phyloP scores from a whole-genome alignment of 2,113 vertebrate genomes.

The Anarrhichthys ocellatus region DNA sequence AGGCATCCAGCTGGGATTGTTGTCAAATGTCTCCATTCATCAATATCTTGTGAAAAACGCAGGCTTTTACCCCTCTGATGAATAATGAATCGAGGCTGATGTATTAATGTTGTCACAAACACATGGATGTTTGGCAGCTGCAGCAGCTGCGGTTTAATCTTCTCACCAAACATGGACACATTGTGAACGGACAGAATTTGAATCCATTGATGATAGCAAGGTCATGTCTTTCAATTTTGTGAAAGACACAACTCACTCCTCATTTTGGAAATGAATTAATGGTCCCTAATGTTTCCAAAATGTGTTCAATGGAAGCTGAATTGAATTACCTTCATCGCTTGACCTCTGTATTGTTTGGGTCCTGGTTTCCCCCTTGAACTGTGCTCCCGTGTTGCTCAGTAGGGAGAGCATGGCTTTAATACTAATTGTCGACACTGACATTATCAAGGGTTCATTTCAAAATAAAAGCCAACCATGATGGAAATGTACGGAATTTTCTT shows the following conservation, averaged over 20 bases:
- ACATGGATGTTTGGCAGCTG: conserved; percentile 27
- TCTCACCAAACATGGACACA: background rate
- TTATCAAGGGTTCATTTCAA: background rate
- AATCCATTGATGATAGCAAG: background rate
- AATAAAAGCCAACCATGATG: background rate
- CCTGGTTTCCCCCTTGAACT: background rate
- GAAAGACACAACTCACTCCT: background rate
- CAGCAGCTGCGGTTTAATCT: conserved; percentile 20
- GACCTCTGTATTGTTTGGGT: conserved; percentile 10
- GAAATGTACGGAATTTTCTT: too few relatives aligned
- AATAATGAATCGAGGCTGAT: conserved; percentile 34
- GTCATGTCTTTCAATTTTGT: conserved; percentile 13
- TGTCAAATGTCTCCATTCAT: conserved; percentile 56
- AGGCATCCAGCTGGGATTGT: conserved; percentile 46
- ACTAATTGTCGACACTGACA: background rate
- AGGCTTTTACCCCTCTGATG: conserved; percentile 14
- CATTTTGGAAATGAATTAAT: background rate
- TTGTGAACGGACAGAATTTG: background rate
- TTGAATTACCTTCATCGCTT: background rate
- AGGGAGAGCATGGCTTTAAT: background rate
- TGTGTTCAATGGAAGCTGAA: background rate
- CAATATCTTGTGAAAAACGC: conserved; percentile 32
- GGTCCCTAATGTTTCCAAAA: background rate
- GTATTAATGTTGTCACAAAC: conserved; percentile 17
- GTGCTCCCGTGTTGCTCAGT: background rate